Evolutionary conservation across 2,113 vertebrate species (phyloP), one percentile per base, ranked within the genome.

Genomic region (Chaetodon trifascialis): DNA sequence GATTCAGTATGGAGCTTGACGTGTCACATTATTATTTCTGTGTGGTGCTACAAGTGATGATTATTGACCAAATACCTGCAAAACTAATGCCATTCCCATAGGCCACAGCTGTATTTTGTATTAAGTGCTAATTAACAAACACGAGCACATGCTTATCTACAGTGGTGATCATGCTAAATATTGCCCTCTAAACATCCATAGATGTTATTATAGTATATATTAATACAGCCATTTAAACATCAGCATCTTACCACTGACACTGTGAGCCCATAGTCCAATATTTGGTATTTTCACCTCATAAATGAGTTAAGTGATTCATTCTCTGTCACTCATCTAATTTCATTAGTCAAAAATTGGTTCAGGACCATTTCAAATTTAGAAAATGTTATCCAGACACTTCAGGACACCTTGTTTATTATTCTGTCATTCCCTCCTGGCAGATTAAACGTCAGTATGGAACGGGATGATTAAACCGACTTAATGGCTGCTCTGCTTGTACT

Each of bases 381-480:
- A 47, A 47, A 25, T 25, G 23, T 19, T 17, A 16, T 46, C 51
- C 58, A 67, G 30, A 52, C 64, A 63, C n/a, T 46, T 40, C 38
- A 1, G 54, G 79, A 36, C 25, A 15, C 16, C n/a, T n/a, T 8
- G 36, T 76, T 79, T 68, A 72, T 55, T 68, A 56, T 73, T 55
- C 25, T 47, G 42, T 63, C 58, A 52, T 36, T 80, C 58, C 36
- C 54, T 40, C 63, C 60, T 59, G 73, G 69, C 69, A 78, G 38
- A 80, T 83, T 38, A 69, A 73, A 73, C 21, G 4, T 70, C 63
- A 78, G 36, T 25, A 59, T 52, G 34, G 51, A 76, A 73, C 62
- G 38, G 56, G n/a, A 73, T 72, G 60, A 79, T 89, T 73, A 30
- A 70, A 63, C 56, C 46, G 70, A 68, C 65, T 71, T 30, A 68